Evolutionary conservation across 2,113 vertebrate species (phyloP), one percentile per base, ranked within the genome.

Genomic region (Fregetta grallaria): DNA sequence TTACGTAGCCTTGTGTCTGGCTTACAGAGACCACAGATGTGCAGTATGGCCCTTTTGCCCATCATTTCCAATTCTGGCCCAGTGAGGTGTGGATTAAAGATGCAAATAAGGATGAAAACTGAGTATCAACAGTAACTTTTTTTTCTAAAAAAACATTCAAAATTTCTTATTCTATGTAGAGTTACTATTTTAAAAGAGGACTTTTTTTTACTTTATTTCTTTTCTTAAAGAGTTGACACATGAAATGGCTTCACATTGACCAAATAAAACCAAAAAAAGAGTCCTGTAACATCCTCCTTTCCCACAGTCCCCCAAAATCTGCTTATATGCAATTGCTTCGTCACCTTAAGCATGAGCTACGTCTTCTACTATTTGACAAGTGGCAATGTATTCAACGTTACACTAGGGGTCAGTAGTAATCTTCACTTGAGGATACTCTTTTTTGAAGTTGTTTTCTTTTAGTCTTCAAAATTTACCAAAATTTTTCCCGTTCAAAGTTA

Each of bases 331-430:
- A 30, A 0, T 20, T 45, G 32, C 30, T 88, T 15, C n/a, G 25
- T 40, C 13, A 6, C 27, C 18, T 10, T 1, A 8, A 49, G 34
- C 10, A 1, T 3, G 68, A 68, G 20, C 56, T 32, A 2, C 1
- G 10, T 23, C 62, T 13, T 11, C 34, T 2, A 3, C 55, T 68
- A 5, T 52, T 44, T 74, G 67, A 19, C 9, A 7, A 40, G 80
- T 30, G 67, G 85, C 80, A 66, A 25, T 95, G 49, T 67, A 5
- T 29, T 25, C 8, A 15, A 6, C 14, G 1, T 79, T 44, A 86
- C 96, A 27, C 96, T 92, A 96, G 97, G 65, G 94, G 94, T 96
- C 97, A 94, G 80, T 21, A 95, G 90, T 49, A 15, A 26, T 27
- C 91, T 62, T 63, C 40, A 12, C 17, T 13, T 61, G 32, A 63